phyloP scores from a whole-genome alignment of 1,140 invertebrate genomes.

The Penaeus japonicus region DNA sequence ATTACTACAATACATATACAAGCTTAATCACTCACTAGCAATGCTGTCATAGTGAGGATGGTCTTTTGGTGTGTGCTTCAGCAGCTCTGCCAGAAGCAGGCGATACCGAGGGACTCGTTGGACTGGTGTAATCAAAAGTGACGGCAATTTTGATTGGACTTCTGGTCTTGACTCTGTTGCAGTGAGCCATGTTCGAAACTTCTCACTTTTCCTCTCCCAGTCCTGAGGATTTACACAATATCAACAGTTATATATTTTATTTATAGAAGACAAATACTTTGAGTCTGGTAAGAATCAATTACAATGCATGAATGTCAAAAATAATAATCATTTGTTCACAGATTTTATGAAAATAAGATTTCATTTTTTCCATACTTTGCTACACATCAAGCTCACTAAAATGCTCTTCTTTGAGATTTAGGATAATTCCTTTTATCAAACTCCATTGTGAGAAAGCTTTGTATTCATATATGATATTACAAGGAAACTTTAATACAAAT shows the following conservation, averaged over 20 bases:
- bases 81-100: slow-evolving; percentile 74
- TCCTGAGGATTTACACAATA: slow-evolving; percentile 65
- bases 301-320: no score
- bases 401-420: no score
- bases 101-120: slow-evolving; percentile 80
- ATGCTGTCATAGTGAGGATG: slow-evolving; percentile 70
- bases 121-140: slow-evolving; percentile 78
- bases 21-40: slow-evolving; percentile 32
- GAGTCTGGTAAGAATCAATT: background rate
- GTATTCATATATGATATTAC: no score
- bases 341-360: no score
- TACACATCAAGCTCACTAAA: no score
- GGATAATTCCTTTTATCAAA: no score
- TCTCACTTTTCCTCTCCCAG: slow-evolving; percentile 69
- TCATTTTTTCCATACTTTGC: no score
- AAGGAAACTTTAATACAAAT: no score
- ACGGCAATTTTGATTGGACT: slow-evolving; percentile 74
- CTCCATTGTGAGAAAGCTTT: no score
- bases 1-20: background rate
- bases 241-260: background rate
- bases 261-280: background rate
- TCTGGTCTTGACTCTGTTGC: slow-evolving; percentile 76
- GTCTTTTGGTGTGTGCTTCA: slow-evolving; percentile 70
- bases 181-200: slow-evolving; percentile 68
- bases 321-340: no score